Evolutionary conservation across 2,888 invertebrate genomes (phyloP).

Genomic region (Tetheella fluctuosa): DNA sequence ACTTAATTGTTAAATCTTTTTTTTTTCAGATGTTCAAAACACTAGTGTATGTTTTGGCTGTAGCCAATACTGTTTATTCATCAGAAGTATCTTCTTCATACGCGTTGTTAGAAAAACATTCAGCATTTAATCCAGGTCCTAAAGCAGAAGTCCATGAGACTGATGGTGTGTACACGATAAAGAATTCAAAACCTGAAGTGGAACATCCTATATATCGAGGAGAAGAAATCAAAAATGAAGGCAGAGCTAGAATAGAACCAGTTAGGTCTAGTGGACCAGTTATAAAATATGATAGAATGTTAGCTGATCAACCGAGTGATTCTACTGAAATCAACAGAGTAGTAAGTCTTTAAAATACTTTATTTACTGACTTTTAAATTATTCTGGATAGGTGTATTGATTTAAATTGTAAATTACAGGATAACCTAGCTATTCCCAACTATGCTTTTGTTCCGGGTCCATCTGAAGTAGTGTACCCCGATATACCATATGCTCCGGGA

Average conservation of each 20-base stretch:
- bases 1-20: slow-evolving; percentile 13
- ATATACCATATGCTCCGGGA: slow-evolving; percentile 73
- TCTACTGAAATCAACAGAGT: slow-evolving; percentile 63
- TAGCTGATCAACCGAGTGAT: slow-evolving; percentile 63
- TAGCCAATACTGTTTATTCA: slow-evolving; percentile 46
- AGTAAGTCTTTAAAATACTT: slow-evolving; percentile 52
- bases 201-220: slow-evolving; percentile 67
- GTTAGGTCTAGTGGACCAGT: slow-evolving; percentile 58
- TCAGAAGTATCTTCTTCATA: slow-evolving; percentile 63
- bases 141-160: slow-evolving; percentile 49
- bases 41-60: slow-evolving; percentile 38
- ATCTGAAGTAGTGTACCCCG: slow-evolving; percentile 68
- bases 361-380: neutral
- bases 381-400: neutral
- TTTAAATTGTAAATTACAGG: slow-evolving; percentile 49
- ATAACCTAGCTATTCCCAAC: slow-evolving; percentile 53
- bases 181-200: slow-evolving; percentile 42
- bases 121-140: slow-evolving; percentile 52
- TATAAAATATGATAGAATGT: slow-evolving; percentile 69
- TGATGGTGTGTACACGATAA: slow-evolving; percentile 45
- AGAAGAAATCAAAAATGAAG: slow-evolving; percentile 54
- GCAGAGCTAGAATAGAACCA: slow-evolving; percentile 63
- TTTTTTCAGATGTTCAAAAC: slow-evolving; percentile 66
- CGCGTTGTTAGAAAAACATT: slow-evolving; percentile 52
- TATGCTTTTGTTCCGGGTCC: slow-evolving; percentile 58